Base-by-base conservation (phyloP, 2,888 invertebrate genomes). In the Ceriagrion tenellum region DNA sequence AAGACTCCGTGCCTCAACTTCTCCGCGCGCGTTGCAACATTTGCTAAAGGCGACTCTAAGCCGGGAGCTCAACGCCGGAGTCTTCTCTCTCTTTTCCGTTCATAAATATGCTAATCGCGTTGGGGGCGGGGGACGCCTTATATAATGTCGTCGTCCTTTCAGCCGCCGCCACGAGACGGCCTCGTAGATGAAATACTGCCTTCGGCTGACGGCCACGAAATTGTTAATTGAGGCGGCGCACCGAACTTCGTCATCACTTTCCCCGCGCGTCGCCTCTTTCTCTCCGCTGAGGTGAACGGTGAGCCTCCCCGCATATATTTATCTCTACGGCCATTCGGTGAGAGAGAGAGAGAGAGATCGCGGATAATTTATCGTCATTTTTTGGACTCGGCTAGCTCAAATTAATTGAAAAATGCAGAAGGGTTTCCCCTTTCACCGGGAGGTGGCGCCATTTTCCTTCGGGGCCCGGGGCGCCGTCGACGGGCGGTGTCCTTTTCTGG, bases 161-260 rank as follows among this genome's bases (percentile, higher is more conserved):
- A 23, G 59, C 59, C 69, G 10, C 69, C 20, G n/a, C n/a, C 69
- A 6, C 69, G 69, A 2, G 69, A n/a, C 69, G 69, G 4, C 26
- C 26, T n/a, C 69, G 69, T 6, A 13, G n/a, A n/a, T 69, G 26
- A 69, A 69, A 69, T n/a, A 69, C 20, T 69, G 69, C 69, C 69
- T n/a, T 69, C 12, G 69, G 69, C 26, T 69, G 69, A 69, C 69
- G 69, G 69, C 69, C 69, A 69, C 69, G 69, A 69, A 69, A 69
- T 69, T 69, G 69, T 69, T 69, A 69, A 69, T 69, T 69, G 69
- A 69, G n/a, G 69, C 56, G 56, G 56, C 69, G 69, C n/a, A n/a
- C 69, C 69, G 3, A 69, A 69, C 69, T 69, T n/a, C 69, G 69
- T 69, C 69, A 69, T 69, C 69, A 69, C 69, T 69, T 69, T 69